These are phyloP conservation scores for Thryonomys swinderianus DNA, from an alignment of 2,113 vertebrate genomes.

Conservation along the genomic window DNA sequence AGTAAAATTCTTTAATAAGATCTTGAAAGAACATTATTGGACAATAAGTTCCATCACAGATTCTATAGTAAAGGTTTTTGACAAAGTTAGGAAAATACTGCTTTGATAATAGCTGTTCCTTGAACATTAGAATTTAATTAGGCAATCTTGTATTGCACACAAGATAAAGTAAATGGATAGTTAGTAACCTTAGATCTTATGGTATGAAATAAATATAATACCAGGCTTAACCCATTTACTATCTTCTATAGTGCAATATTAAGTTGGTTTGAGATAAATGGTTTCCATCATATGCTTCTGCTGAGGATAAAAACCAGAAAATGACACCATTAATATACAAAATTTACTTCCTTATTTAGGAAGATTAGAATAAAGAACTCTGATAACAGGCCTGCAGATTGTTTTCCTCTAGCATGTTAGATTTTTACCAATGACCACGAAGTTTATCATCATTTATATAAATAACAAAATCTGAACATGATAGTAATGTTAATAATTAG, in stretches of 20 bases:
- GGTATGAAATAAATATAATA: constrained; percentile 77
- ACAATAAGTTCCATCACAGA: constrained; percentile 47
- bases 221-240: constrained; percentile 70
- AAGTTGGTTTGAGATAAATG: constrained; percentile 81
- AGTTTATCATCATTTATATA: constrained; percentile 59
- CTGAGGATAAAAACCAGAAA: constrained; percentile 79
- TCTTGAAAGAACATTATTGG: constrained; percentile 36
- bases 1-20: not conserved
- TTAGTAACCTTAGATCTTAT: constrained; percentile 67
- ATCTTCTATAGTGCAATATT: constrained; percentile 60
- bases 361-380: constrained; percentile 76
- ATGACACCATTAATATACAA: constrained; percentile 78
- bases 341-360: constrained; percentile 75
- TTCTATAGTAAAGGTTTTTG: constrained; percentile 28
- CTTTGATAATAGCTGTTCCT: constrained; percentile 58
- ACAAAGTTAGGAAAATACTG: constrained; percentile 21
- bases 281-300: constrained; percentile 73
- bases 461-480: constrained; percentile 57
- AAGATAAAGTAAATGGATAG: constrained; percentile 73
- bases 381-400: constrained; percentile 66
- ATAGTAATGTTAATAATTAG: constrained; percentile 39
- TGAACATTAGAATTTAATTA: constrained; percentile 77
- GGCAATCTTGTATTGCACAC: constrained; percentile 60
- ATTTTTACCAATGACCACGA: constrained; percentile 59
- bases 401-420: constrained; percentile 52